Evolutionary conservation across 2,797 vertebrate species (phyloP), one percentile per base, ranked within the genome.

Genomic region (Podargus strigoides): DNA sequence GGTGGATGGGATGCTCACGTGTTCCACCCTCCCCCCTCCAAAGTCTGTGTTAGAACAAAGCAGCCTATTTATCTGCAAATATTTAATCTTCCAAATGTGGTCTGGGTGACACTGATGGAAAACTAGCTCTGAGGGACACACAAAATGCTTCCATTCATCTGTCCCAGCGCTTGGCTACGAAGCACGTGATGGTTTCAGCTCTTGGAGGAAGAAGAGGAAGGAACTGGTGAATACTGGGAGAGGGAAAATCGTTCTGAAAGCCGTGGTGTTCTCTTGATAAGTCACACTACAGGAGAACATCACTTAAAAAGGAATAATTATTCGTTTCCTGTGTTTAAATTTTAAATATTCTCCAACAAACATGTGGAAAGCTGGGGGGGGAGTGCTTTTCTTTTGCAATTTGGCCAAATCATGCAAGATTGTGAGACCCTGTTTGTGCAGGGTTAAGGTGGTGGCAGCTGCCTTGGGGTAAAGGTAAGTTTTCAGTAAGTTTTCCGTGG

Each of bases 361-460:
- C 1, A 1, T 2, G 27, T 37, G 66, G 72, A 12, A 16, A 41
- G 53, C n/a, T 28, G 1, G 6, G 34, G 42, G 30, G 21, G 30
- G 14, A 30, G n/a, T n/a, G 19, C 2, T 23, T 68, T 46, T 50
- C 5, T 26, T 15, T 30, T 16, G 1, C 60, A 13, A 1, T 41
- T 30, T 49, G 70, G 20, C 3, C 52, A 55, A 87, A 36, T 26
- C 19, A 0, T 3, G n/a, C 13, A 10, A 15, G 10, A 10, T 30
- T 27, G 26, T 13, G 27, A 5, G 47, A 30, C 49, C 55, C n/a
- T 50, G 1, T 32, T 26, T 26, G 18, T 56, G 69, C 49, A 27
- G 60, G 27, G 49, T 20, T 22, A 2, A 8, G 60, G 1, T 10
- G 44, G 21, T 42, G 70, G 1, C n/a, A 28, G 70, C 67, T 44